A percentile compares a stretch with the other conserved stretches of the same genome.
phyloP scores from a whole-genome alignment of 2,888 invertebrate species.

The Raillietiella orientalis region DNA sequence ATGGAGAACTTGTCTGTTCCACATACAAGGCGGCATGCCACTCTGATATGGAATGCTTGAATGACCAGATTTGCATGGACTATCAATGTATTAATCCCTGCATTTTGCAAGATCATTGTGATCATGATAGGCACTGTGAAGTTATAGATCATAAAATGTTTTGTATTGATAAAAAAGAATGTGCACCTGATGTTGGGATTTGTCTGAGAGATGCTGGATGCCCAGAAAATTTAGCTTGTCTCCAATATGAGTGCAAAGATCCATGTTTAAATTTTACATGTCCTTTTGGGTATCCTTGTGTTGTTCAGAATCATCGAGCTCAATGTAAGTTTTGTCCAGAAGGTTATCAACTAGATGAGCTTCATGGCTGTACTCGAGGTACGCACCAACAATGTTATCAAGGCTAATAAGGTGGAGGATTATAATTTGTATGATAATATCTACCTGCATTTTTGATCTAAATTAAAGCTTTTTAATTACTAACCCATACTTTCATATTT shows the following conservation, averaged over 20 bases:
- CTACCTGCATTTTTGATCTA: too few species aligned
- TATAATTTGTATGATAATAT: too few species aligned
- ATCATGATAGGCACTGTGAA: slow-evolving; percentile 51
- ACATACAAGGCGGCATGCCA: slow-evolving; percentile 45
- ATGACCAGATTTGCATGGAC: slow-evolving; percentile 49
- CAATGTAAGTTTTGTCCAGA: slow-evolving; percentile 83
- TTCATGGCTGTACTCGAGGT: slow-evolving; percentile 87
- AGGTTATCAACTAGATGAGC: slow-evolving; percentile 66
- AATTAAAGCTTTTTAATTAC: too few species aligned
- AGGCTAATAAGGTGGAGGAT: too few species aligned
- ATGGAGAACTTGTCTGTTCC: slow-evolving; percentile 44
- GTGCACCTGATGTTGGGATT: slow-evolving; percentile 44
- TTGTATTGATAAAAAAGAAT: slow-evolving; percentile 48
- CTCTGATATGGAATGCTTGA: slow-evolving; percentile 42
- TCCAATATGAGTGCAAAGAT: slow-evolving; percentile 61
- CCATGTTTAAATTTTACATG: slow-evolving; percentile 59
- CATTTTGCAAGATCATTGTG: slow-evolving; percentile 31
- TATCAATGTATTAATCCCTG: slow-evolving; percentile 64
- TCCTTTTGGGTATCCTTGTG: slow-evolving; percentile 53
- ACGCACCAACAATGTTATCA: too few species aligned
- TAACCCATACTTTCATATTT: too few species aligned
- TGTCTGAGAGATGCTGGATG: slow-evolving; percentile 67
- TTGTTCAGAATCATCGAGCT: slow-evolving; percentile 75
- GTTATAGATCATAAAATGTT: slow-evolving; percentile 55
- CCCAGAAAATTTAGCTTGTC: slow-evolving; percentile 47